These are phyloP conservation scores for Grantiella picta DNA, from an alignment of 2,113 vertebrate genomes.

Conservation along the genomic window DNA sequence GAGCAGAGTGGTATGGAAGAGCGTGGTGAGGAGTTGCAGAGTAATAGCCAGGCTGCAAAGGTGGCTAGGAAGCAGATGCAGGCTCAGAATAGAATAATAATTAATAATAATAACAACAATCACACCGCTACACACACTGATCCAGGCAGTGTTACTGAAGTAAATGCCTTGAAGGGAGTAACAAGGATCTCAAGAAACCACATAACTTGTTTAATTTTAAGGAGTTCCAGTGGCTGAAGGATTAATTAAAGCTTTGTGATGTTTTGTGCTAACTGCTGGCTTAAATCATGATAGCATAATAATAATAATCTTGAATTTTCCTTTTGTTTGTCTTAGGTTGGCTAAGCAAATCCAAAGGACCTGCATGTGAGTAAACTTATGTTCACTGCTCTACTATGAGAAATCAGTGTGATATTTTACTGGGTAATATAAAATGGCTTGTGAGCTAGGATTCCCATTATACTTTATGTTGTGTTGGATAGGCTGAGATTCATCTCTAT, in stretches of 20 bases:
- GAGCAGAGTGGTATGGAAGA: background rate
- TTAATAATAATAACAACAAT: background rate
- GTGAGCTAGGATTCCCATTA: background rate
- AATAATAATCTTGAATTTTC: background rate
- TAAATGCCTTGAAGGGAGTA: background rate
- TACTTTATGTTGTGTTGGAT: background rate
- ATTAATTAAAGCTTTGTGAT: background rate
- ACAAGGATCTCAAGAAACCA: background rate
- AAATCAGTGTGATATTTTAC: background rate
- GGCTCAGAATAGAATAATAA: background rate
- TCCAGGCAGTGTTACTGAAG: background rate
- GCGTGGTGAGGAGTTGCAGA: background rate
- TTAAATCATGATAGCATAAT: background rate
- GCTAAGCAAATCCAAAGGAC: constrained; percentile 44
- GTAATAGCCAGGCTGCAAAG: background rate
- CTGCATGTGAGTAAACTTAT: constrained; percentile 16
- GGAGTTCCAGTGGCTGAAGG: background rate
- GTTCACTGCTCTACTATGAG: background rate
- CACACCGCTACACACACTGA: background rate
- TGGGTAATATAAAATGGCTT: background rate
- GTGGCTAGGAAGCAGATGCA: background rate
- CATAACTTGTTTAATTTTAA: background rate
- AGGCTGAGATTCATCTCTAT: background rate
- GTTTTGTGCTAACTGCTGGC: background rate
- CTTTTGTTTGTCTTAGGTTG: constrained; percentile 13